Percentiles rank a stretch among this genome's conserved stretches.
Evolutionary conservation across 2,797 vertebrate genomes (phyloP).

Genomic region (Ptychadena robeensis): DNA sequence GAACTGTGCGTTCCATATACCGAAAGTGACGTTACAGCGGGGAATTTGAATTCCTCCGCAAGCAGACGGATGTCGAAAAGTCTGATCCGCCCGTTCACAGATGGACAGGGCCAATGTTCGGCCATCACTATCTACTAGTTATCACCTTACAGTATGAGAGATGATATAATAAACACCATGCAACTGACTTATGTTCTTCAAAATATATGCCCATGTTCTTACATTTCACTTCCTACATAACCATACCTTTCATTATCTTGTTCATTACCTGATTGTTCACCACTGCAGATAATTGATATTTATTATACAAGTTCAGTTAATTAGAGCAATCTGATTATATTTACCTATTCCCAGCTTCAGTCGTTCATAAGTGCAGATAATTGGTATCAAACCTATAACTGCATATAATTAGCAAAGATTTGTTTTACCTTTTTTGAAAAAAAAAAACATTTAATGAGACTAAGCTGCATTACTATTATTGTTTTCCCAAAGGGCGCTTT

Average conservation of each 20-base stretch:
- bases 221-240: background rate
- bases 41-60: no score
- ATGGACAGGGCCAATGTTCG: no score
- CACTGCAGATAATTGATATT: conserved; percentile 26
- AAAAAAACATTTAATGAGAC: background rate
- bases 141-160: no score
- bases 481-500: no score
- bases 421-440: background rate
- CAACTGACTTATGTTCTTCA: background rate
- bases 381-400: conserved; percentile 24
- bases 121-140: no score
- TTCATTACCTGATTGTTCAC: conserved; percentile 31
- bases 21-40: no score
- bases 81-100: no score
- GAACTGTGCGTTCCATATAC: no score
- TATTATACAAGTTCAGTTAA: conserved; percentile 12
- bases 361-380: conserved; percentile 20
- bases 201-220: background rate
- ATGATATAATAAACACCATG: no score
- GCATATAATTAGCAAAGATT: background rate
- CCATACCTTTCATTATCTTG: conserved; percentile 12
- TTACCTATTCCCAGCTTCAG: conserved; percentile 9
- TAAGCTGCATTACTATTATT: background rate
- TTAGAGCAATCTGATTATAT: conserved; percentile 36
- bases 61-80: no score